These are phyloP conservation scores for Spea multiplicata DNA, from an alignment of 2,113 vertebrate species.

Conservation along the genomic window DNA sequence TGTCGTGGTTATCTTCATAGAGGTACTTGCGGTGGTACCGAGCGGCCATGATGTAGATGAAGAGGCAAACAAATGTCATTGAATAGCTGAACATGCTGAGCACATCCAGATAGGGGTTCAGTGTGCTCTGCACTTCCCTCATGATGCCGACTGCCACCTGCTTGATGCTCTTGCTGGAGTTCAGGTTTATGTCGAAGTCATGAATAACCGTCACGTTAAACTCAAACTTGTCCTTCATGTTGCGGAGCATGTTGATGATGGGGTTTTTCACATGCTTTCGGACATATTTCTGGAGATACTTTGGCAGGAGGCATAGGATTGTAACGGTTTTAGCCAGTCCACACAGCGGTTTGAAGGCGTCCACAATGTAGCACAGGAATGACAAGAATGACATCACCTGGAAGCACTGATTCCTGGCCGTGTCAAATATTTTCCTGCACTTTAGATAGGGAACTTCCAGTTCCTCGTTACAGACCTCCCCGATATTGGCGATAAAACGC, in stretches of 20 bases:
- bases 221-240: too few relatives aligned
- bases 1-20: constrained; percentile 70
- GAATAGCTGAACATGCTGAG: constrained; percentile 56
- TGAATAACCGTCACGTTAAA: too few relatives aligned
- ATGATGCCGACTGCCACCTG: constrained; percentile 74
- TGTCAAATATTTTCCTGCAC: constrained; percentile 66
- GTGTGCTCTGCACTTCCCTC: constrained; percentile 54
- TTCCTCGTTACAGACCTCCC: constrained; percentile 71
- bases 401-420: constrained; percentile 65
- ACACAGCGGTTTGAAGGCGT: constrained; percentile 72
- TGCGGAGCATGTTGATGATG: too few relatives aligned
- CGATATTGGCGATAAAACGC: constrained; percentile 71
- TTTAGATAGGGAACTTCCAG: constrained; percentile 71
- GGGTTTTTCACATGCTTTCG: too few relatives aligned
- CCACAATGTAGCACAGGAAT: constrained; percentile 73
- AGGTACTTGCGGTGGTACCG: constrained; percentile 74
- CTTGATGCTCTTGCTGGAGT: constrained; percentile 59
- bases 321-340: constrained; percentile 59
- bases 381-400: constrained; percentile 58
- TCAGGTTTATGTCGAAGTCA: too few relatives aligned
- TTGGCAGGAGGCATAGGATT: constrained; percentile 52
- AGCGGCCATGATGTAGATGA: constrained; percentile 70
- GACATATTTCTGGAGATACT: too few relatives aligned
- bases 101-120: too few relatives aligned
- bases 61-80: constrained; percentile 61